Conservation (phyloP, 2,888 invertebrate species). For the Strigamia crassipes region DNA sequence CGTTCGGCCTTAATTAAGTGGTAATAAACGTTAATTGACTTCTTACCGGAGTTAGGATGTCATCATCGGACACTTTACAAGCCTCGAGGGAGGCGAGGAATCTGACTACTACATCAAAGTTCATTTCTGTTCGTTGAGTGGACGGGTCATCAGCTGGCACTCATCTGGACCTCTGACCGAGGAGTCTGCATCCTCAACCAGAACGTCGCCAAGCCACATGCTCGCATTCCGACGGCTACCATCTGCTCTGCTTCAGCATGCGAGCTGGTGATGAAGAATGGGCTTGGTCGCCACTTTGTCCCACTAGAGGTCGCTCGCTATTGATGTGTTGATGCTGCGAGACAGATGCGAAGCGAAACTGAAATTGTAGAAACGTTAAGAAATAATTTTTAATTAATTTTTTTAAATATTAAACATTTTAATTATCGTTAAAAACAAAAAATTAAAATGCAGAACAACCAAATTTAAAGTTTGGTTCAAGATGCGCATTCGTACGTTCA, state of each 20-base stretch:
- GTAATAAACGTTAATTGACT: conserved; percentile 1
- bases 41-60: conserved; percentile 4
- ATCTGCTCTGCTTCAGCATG: conserved; percentile 28
- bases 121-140: conserved; percentile 27
- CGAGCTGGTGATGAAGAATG: conserved; percentile 10
- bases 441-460: too few relatives aligned
- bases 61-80: conserved; percentile 10
- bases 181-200: not conserved
- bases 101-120: conserved; percentile 41
- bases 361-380: too few relatives aligned
- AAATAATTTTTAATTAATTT: too few relatives aligned
- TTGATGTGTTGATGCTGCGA: too few relatives aligned
- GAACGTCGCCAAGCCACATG: conserved; percentile 26
- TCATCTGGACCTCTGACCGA: conserved; percentile 32
- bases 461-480: too few relatives aligned
- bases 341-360: too few relatives aligned
- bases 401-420: too few relatives aligned
- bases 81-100: conserved; percentile 39
- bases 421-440: too few relatives aligned
- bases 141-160: conserved; percentile 23
- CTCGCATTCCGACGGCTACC: conserved; percentile 16
- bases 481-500: too few relatives aligned
- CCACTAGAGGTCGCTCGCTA: not conserved
- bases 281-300: not conserved
- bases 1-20: not conserved